Conservation (phyloP, 2,113 vertebrate species). For the Chiloscyllium plagiosum region DNA sequence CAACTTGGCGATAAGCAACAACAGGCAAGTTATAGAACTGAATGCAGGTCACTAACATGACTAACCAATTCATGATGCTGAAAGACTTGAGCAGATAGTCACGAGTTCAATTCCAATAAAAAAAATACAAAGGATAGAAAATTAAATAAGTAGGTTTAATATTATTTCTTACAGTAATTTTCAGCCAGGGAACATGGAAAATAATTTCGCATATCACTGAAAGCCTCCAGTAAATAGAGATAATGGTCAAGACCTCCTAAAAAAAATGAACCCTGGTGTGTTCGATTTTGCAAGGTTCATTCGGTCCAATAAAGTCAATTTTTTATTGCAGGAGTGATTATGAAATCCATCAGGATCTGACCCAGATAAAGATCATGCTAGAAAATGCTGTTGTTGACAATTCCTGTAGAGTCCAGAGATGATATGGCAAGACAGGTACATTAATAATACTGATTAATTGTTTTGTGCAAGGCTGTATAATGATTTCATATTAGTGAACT, state of each 20-base stretch:
- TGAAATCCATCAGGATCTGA: background rate
- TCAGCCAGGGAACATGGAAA: background rate
- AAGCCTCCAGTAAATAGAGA: background rate
- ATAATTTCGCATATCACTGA: conserved; percentile 7
- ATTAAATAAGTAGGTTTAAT: background rate
- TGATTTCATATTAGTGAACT: background rate
- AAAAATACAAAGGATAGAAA: background rate
- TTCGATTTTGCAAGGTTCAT: background rate
- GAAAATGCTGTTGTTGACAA: background rate
- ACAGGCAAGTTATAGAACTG: background rate
- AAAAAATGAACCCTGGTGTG: background rate
- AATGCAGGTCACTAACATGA: background rate
- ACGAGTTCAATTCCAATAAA: background rate
- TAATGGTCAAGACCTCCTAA: background rate
- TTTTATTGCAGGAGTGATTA: background rate
- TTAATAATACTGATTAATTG: background rate
- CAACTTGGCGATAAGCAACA: background rate
- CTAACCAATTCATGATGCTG: background rate
- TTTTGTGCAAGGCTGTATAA: background rate
- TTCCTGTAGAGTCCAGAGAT: background rate
- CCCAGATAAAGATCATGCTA: background rate
- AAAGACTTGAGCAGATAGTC: background rate
- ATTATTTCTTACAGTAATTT: background rate
- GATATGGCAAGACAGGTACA: background rate
- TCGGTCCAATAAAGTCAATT: background rate